These are phyloP conservation scores for Phaethon lepturus DNA, from an alignment of 2,113 vertebrate species.

Conservation along the genomic window DNA sequence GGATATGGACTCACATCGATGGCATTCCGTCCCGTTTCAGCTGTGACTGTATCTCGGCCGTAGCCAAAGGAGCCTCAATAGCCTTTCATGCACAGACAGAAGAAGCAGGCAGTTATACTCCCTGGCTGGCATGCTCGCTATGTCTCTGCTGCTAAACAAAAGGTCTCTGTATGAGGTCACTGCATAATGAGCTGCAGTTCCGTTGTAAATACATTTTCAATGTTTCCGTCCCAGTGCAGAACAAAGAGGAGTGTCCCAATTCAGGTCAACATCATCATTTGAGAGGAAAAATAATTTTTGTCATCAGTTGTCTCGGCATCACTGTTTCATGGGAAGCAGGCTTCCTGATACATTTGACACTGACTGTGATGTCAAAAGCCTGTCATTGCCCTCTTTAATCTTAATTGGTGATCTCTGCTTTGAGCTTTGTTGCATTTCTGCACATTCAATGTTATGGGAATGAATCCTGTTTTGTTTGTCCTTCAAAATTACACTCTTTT, in stretches of 20 bases:
- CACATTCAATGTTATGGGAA: neutral
- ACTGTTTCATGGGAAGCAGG: constrained; percentile 43
- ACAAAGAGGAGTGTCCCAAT: constrained; percentile 80
- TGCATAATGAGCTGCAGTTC: constrained; percentile 80
- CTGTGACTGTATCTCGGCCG: constrained; percentile 21
- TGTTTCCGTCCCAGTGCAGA: constrained; percentile 77
- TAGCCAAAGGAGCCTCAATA: constrained; percentile 60
- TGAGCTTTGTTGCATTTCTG: neutral
- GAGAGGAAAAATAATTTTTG: constrained; percentile 75
- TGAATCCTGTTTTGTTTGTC: neutral
- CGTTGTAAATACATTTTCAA: constrained; percentile 79
- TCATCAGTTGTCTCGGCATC: constrained; percentile 45
- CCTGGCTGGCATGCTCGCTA: constrained; percentile 73
- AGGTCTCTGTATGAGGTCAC: constrained; percentile 76
- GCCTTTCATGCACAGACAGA: constrained; percentile 65
- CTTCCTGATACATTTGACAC: constrained; percentile 31
- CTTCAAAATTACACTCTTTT: neutral
- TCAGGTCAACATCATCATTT: constrained; percentile 79
- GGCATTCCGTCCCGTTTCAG: constrained; percentile 12
- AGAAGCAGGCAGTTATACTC: constrained; percentile 64
- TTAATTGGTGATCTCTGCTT: constrained; percentile 11
- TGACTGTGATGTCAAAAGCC: constrained; percentile 15
- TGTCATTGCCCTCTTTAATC: neutral
- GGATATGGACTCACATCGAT: neutral
- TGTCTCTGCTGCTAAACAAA: constrained; percentile 79